Base-by-base conservation (phyloP, 30 jellyfish, hydroid and myxozoan species). In the Hydractinia symbiolongicarpus region DNA sequence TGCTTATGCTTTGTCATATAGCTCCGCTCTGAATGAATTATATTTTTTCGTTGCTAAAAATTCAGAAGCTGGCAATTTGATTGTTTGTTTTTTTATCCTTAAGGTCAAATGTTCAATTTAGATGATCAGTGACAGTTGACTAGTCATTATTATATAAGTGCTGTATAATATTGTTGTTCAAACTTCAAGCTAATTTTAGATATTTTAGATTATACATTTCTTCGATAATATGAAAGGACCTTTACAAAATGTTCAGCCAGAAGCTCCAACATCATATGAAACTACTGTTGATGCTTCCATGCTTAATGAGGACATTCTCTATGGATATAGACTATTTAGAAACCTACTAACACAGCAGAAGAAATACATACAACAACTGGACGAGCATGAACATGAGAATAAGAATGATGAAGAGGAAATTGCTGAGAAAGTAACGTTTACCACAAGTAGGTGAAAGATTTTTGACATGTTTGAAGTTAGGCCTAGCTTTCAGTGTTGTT, bases 291-390 rank as follows among this genome's bases (percentile, higher is more conserved):
- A 79, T 61, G 67, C 54, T 61, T 40, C 19, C 75, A 44, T 10
- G 52, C 17, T 49, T 4, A 64, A 62, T 79, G 87, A 79, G 14
- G 96, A 85, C 78, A 54, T 87, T 6, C 93, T 88, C 51, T 90
- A 86, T 67, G 98, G 96, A 4, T 93, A 87, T 81, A 79, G 85
- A 54, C 69, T 93, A n/a, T 88, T 83, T 70, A 82, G 94, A 84
- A 95, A 93, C 60, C 21, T 93, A 30, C 14, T 87, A 17, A 68
- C 64, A 55, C 95, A 93, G 17, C 88, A 93, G 72, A 66, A 86
- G 49, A 83, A 80, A 54, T 66, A 81, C 6, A 74, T 84, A 9
- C 74, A 15, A 20, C 40, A 55, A 21, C 40, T 71, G 15, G 61
- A 7, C 9, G 80, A 71, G 51, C 4, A 20, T 30, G 56, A 71